Base-by-base conservation (phyloP, 2,113 vertebrate genomes). In the Andinoacara biseriatus region DNA sequence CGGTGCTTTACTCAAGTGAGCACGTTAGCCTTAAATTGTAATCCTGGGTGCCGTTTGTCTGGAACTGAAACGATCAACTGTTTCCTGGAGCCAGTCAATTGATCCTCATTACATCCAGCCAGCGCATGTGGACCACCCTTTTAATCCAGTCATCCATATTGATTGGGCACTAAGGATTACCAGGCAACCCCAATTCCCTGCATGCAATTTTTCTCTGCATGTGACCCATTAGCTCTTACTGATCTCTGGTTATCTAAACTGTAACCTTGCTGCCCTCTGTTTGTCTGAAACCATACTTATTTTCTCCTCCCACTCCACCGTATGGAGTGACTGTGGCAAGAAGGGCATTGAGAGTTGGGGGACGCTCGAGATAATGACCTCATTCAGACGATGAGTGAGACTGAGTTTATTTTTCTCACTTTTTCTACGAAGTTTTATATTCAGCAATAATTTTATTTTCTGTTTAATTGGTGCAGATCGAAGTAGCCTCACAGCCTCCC, bases 61-160 rank as follows among this genome's bases (percentile, higher is more conserved):
- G 67, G n/a, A 80, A 69, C 54, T 58, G 69, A 89, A 83, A 84
- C 86, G 56, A 59, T 78, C 74, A 57, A 29, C 69, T 3, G 5
- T 81, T 91, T 91, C 76, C 79, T 78, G 67, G 40, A 85, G 82
- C 15, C 67, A 80, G 72, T 80, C 84, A 5, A 86, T 89, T 78
- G 78, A 89, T 87, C 59, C 40, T 83, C 84, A 85, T 91, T 86
- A 86, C 75, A 81, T 78, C 85, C 74, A 90, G 83, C 84, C 78
- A 58, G 49, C n/a, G 4, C 58, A 38, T 67, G 85, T 87, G 74
- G 86, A 82, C 61, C 74, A 29, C 59, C 88, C 89, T 91, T 93
- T 94, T 89, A 91, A 91, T 85, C 72, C 78, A 80, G 89, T 87
- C 85, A 60, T 77, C 17, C 52, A 52, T 90, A 92, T 94, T 90